phyloP scores from a whole-genome alignment of 1,140 invertebrate species.

The Nephila pilipes region DNA sequence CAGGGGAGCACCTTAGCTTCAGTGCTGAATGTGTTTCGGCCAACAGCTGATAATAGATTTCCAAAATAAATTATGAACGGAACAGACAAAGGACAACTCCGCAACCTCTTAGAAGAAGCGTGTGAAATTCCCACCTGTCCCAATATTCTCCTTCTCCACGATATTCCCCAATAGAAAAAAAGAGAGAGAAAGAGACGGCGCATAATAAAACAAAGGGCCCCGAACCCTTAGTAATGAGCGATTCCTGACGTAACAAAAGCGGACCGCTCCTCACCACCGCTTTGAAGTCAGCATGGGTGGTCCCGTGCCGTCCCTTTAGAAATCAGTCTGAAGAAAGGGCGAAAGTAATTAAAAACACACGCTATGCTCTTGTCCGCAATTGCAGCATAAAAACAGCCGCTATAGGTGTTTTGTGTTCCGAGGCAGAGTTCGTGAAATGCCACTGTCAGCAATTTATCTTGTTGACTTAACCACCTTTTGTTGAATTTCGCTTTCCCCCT shows the following conservation, averaged over 20 bases:
- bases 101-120: neutral
- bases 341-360: conserved; percentile 75
- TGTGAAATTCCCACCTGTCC: conserved; percentile 55
- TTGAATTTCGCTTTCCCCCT: conserved; percentile 33
- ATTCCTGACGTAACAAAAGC: conserved; percentile 60
- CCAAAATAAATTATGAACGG: neutral
- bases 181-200: neutral
- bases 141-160: conserved; percentile 27
- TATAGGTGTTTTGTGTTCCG: conserved; percentile 42
- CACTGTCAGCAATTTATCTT: conserved; percentile 76
- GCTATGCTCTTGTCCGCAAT: conserved; percentile 20
- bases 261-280: conserved; percentile 26
- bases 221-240: conserved; percentile 49
- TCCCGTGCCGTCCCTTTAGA: neutral
- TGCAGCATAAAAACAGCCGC: conserved; percentile 52
- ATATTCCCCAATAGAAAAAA: neutral
- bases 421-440: conserved; percentile 63
- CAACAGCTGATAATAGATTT: neutral
- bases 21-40: neutral
- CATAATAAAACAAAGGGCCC: conserved; percentile 54
- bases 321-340: conserved; percentile 16
- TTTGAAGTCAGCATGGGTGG: conserved; percentile 57
- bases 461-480: conserved; percentile 72
- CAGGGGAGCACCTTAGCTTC: too few species aligned
- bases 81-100: conserved; percentile 5